Percentiles rank a stretch among this genome's conserved stretches.
Evolutionary conservation across 2,888 invertebrate species (phyloP).

Genomic region (Drosophila buzzatii): DNA sequence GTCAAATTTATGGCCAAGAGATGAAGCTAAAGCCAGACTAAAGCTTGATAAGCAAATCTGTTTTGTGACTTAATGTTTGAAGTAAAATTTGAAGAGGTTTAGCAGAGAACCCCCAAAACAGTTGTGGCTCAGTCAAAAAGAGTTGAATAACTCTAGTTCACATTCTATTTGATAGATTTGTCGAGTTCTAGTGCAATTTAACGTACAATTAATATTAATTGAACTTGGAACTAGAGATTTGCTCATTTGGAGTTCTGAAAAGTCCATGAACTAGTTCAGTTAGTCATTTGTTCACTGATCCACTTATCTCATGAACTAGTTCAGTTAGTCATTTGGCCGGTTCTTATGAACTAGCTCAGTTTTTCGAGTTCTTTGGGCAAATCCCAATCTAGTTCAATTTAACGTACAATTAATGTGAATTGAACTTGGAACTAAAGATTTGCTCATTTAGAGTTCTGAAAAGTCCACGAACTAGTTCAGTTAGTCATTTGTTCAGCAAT

Average conservation of each 20-base stretch:
- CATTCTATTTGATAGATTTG: not conserved
- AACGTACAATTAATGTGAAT: too few species aligned
- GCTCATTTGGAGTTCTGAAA: not conserved
- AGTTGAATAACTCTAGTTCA: not conserved
- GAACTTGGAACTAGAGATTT: not conserved
- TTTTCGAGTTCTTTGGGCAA: too few species aligned
- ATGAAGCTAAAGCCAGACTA: not conserved
- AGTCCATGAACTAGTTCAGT: not conserved
- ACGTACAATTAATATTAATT: not conserved
- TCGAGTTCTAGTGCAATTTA: not conserved
- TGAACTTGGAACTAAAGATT: too few species aligned
- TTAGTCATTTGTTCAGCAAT: too few species aligned
- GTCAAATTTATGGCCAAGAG: not conserved
- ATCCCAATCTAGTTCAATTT: too few species aligned
- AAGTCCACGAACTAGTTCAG: too few species aligned
- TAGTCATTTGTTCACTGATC: not conserved
- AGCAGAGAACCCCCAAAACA: not conserved
- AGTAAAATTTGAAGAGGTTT: not conserved
- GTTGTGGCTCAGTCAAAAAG: not conserved
- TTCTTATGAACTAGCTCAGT: not conserved
- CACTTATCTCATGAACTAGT: not conserved
- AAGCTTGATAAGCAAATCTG: not conserved
- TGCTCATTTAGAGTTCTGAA: too few species aligned
- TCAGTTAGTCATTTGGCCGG: not conserved
- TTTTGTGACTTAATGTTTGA: not conserved